Evolutionary conservation across 2,888 invertebrate genomes (phyloP).

Genomic region (Drosophila borealis): DNA sequence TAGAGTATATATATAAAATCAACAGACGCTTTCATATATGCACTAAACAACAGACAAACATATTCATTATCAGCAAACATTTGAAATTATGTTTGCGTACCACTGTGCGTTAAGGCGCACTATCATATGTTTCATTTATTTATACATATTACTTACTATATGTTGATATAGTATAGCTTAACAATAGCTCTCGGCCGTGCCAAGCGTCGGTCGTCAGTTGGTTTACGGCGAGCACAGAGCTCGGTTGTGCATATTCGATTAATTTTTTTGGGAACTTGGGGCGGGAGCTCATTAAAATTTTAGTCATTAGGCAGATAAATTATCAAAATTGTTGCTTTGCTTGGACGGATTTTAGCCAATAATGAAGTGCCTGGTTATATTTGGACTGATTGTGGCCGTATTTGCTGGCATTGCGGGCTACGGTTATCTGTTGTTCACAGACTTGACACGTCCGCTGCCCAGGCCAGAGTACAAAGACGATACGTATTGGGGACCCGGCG

Average conservation of each 20-base stretch:
- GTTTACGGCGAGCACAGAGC: conserved; percentile 6
- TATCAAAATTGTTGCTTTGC: conserved; percentile 5
- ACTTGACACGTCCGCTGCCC: conserved; percentile 77
- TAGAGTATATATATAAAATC: too few species aligned
- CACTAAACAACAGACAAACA: not conserved
- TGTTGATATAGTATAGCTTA: conserved; percentile 6
- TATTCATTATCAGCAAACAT: not conserved
- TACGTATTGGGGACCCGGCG: conserved; percentile 83
- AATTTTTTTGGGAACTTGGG: not conserved
- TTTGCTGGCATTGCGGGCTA: conserved; percentile 63
- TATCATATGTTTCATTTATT: conserved; percentile 14
- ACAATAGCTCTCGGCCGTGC: not conserved
- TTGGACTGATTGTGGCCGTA: conserved; percentile 68
- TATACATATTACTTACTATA: conserved; percentile 3
- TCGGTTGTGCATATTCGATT: conserved; percentile 35
- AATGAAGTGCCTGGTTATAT: conserved; percentile 70
- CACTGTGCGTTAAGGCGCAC: conserved; percentile 34
- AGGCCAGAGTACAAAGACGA: conserved; percentile 80
- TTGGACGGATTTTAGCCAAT: conserved; percentile 12
- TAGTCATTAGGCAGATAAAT: conserved; percentile 30
- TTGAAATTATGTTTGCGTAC: not conserved
- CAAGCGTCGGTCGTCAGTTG: conserved; percentile 45
- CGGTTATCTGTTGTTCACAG: conserved; percentile 68
- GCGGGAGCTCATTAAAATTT: conserved; percentile 38
- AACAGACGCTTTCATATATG: too few species aligned